Evolutionary conservation across 2,888 invertebrate genomes (phyloP).

Genomic region (Pristionchus japonicus): DNA sequence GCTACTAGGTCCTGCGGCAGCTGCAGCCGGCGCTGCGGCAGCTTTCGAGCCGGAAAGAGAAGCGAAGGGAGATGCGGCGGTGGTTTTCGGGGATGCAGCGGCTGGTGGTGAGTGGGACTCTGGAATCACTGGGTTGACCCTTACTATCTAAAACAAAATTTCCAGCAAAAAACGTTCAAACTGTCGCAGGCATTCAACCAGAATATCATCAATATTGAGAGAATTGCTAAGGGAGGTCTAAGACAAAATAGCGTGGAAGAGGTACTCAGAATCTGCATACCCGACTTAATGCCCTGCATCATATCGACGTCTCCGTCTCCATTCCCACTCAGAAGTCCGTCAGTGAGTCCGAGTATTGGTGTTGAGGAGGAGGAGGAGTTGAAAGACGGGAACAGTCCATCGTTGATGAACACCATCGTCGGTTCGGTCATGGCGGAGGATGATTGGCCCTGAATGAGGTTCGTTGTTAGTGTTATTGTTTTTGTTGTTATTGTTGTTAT

Average conservation of each 20-base stretch:
- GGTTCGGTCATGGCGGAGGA: neutral
- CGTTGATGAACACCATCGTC: neutral
- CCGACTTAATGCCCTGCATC: too few species aligned
- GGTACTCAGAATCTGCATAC: too few species aligned
- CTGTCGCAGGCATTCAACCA: too few species aligned
- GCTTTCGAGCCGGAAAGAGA: neutral
- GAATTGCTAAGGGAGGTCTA: too few species aligned
- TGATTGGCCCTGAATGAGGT: neutral
- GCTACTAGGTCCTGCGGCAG: neutral
- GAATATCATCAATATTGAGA: too few species aligned
- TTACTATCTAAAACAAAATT: neutral
- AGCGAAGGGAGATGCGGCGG: conserved; percentile 30
- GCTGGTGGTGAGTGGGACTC: neutral
- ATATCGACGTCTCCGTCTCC: too few species aligned
- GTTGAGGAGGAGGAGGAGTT: neutral
- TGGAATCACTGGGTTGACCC: neutral
- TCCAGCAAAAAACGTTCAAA: neutral
- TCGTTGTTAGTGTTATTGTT: too few species aligned
- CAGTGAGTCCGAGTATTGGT: neutral
- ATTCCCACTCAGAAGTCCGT: neutral
- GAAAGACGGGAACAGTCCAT: neutral
- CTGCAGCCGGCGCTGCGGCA: neutral
- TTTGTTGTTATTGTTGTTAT: too few species aligned
- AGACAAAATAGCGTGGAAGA: too few species aligned
- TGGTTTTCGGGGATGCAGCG: neutral